Base-by-base conservation (phyloP, 2,888 invertebrate species). In the Lysandra bellargus region DNA sequence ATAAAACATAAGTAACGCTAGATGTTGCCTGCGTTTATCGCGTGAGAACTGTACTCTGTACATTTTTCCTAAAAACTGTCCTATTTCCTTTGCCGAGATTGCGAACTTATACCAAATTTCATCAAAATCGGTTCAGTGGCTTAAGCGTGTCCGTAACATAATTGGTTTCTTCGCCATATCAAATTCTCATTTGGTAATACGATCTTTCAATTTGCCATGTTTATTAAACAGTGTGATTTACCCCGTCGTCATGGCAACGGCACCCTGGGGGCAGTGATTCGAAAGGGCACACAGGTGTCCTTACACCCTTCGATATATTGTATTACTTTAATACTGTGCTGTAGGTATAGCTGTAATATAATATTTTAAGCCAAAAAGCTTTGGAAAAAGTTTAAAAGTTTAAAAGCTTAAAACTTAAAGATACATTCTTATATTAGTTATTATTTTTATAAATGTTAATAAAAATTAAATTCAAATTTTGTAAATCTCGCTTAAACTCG, bases 281-380 rank as follows among this genome's bases (percentile, higher is more conserved):
- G 69, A 37, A 69, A 69, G 69, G 69, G 33, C 69, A 37, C 69
- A 69, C 69, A 69, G 69, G 69, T 69, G 69, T 69, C 64, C 30
- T 23, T 64, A 30, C 69, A 23, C 69, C 69, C 69, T 69, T 37
- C 69, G 2, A 14, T 69, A 69, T 69, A 69, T 69, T 69, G 69
- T 33, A 37, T 69, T 33, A 69, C 69, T 69, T 30, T 33, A 37
- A 37, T 33, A 69, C 69, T 14, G 69, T 14, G 33, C 33, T 14
- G 14, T 33, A 69, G 69, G 14, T 69, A 4, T 33, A 14, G 33
- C 69, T 33, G 14, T 69, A 64, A 64, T 30, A 69, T 69, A 64
- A 64, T 30, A 69, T 69, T 14, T 33, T 5, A 69, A 23, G 23
- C 1, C 61, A 61, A 69, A 69, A 12, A 1, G 33, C 33, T 64